phyloP scores from a whole-genome alignment of 1,140 invertebrate species.

The Lasioglossum albipes region DNA sequence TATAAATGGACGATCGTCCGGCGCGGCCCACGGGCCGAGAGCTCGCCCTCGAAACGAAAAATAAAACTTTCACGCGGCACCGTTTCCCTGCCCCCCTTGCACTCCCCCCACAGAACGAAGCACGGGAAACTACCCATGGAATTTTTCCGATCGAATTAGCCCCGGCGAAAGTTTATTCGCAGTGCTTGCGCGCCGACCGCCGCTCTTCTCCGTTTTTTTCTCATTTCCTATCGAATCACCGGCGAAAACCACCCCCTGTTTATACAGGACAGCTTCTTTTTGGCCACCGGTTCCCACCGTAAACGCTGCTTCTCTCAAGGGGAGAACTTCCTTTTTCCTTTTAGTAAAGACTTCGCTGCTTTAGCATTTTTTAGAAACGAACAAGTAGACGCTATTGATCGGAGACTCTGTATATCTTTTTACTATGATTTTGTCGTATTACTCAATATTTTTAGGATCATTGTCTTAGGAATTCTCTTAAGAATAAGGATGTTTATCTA shows the following conservation, averaged over 20 bases:
- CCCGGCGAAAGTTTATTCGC: conserved; percentile 56
- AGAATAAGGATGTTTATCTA: too few relatives aligned
- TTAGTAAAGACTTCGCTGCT: too few relatives aligned
- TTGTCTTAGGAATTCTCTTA: too few relatives aligned
- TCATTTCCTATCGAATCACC: conserved; percentile 23
- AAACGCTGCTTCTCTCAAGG: conserved; percentile 1
- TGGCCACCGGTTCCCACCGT: conserved; percentile 15
- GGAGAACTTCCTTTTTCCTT: too few relatives aligned
- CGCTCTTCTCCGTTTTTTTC: conserved; percentile 42
- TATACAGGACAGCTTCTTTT: conserved; percentile 46
- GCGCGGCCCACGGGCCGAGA: conserved; percentile 4
- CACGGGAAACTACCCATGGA: conserved; percentile 35
- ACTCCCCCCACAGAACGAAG: too few relatives aligned
- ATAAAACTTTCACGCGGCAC: conserved; percentile 61
- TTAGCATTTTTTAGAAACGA: too few relatives aligned
- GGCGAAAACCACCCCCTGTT: conserved; percentile 24
- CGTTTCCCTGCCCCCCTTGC: background rate
- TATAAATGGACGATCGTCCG: conserved; percentile 67
- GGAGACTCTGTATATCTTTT: too few relatives aligned
- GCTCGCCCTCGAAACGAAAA: conserved; percentile 49
- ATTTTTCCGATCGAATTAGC: conserved; percentile 66
- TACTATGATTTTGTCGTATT: too few relatives aligned
- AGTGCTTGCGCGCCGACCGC: conserved; percentile 19
- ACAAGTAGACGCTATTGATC: too few relatives aligned
- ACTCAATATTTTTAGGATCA: too few relatives aligned